Base-by-base conservation (phyloP, 2,888 invertebrate genomes). In the Argyresthia goedartella region DNA sequence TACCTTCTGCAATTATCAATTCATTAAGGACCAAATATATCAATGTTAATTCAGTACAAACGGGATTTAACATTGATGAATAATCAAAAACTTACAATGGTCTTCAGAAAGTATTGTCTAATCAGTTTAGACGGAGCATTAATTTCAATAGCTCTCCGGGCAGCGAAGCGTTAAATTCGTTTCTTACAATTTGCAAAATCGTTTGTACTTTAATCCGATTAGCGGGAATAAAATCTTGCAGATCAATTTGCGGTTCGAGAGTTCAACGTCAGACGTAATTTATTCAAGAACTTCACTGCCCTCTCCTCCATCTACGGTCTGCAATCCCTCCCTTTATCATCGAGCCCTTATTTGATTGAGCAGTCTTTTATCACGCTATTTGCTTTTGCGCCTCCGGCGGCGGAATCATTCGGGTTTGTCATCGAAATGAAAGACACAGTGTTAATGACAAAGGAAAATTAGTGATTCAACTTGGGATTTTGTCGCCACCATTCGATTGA, bases 131-230 rank as follows among this genome's bases (percentile, higher is more conserved):
- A 62, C 59, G 59, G 64, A 65, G 72, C 69, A 69, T 72, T 70
- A 69, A 71, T 75, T 71, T 71, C 69, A 71, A 67, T 67, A 57
- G 61, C 57, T 60, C 57, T 60, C 42, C 56, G 55, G 53, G 52
- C 47, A 13, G n/a, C 52, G 59, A 59, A 56, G 60, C 63, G 64
- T 61, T 64, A 61, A 65, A 66, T 68, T 61, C 62, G 61, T 66
- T 69, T 67, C 66, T 63, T 59, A 59, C 64, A 73, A 71, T 71
- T 69, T 69, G 68, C 67, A 68, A 71, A 73, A 56, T 56, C 56
- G 52, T 58, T 64, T 64, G 65, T 63, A 71, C 66, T 67, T 63
- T 63, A 71, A 69, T 69, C 66, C 68, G 69, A 73, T 75, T 73
- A 73, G 66, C 60, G 60, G 59, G 66, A 71, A 71, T 69, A 69